A percentile compares a stretch with the other conserved stretches of the same genome.
Conservation (phyloP, 2,797 vertebrate genomes). For the Rhinatrema bivittatum region DNA sequence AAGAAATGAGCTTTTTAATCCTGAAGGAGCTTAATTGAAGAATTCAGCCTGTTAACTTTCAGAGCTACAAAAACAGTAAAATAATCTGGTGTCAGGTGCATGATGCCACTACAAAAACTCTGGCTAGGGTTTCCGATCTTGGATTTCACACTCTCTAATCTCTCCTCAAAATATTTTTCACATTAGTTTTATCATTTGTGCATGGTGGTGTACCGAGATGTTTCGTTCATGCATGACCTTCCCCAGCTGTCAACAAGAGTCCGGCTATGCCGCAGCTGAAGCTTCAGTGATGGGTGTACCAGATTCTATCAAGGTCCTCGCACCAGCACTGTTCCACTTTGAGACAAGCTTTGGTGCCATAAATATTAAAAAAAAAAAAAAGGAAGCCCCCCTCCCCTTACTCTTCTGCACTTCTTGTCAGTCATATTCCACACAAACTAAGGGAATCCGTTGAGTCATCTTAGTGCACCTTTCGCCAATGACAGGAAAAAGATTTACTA, state of each 20-base stretch:
- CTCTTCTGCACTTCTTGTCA: no score
- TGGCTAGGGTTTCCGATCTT: conserved; percentile 8
- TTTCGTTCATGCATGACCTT: conserved; percentile 6
- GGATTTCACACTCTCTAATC: not conserved
- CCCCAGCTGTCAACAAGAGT: conserved; percentile 7
- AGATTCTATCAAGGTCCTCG: no score
- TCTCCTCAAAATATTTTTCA: conserved; percentile 5
- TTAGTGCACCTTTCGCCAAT: no score
- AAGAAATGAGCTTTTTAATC: conserved; percentile 1
- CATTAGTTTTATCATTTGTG: not conserved
- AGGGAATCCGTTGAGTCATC: no score
- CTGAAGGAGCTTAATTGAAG: conserved; percentile 10
- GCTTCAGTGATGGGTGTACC: no score
- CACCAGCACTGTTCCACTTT: no score
- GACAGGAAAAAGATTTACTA: no score
- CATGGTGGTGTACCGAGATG: conserved; percentile 4
- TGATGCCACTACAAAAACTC: conserved; percentile 6
- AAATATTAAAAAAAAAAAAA: no score
- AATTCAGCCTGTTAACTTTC: conserved; percentile 23
- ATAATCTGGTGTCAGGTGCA: not conserved
- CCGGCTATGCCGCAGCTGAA: not conserved
- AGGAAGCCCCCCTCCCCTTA: no score
- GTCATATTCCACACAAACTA: no score
- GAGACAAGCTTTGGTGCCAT: no score
- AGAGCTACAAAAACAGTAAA: conserved; percentile 20